Base-by-base conservation (phyloP, 2,113 vertebrate genomes). In the Cryptotis parvus region DNA sequence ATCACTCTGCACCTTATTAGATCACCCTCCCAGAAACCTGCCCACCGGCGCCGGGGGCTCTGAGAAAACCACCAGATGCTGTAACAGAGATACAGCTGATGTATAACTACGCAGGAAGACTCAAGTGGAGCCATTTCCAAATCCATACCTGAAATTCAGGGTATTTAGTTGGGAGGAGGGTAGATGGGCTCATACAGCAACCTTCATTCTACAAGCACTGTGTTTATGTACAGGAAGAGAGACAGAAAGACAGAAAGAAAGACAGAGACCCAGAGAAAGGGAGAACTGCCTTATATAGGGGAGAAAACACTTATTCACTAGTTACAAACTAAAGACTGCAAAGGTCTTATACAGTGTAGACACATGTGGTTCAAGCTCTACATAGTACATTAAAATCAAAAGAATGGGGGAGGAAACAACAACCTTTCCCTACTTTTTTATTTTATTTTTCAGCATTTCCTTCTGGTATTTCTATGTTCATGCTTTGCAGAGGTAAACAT, bases 291-390 rank as follows among this genome's bases (percentile, higher is more conserved):
- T 49, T 49, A 49, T 49, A 49, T 49, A 12, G 45, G 45, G 45
- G 45, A 49, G 45, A 49, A 10, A 49, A 49, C 14, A 49, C 14
- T 49, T 49, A 49, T 49, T 7, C 45, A 49, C 10, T 49, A 14
- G 11, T 84, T 93, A 82, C 49, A 95, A 97, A 72, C 35, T 11
- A 27, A n/a, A 63, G 29, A 37, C 90, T 11, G 61, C 24, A 75
- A 94, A 66, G 74, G 65, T 43, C 49, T 79, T 35, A 58, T 58
- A 82, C n/a, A 43, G 45, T 26, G 82, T 68, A 93, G 27, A 45
- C 82, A 43, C 70, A 63, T 65, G 26, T 7, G 87, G 9, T 79
- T 41, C 27, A 27, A 58, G 41, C 55, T 24, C 1, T 68, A 69
- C 35, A 41, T 45, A 74, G 6, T 41, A 31, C 80, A 39, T 55